These are phyloP conservation scores for Tylochromis polylepis DNA, from an alignment of 2,113 vertebrate genomes.

Conservation along the genomic window DNA sequence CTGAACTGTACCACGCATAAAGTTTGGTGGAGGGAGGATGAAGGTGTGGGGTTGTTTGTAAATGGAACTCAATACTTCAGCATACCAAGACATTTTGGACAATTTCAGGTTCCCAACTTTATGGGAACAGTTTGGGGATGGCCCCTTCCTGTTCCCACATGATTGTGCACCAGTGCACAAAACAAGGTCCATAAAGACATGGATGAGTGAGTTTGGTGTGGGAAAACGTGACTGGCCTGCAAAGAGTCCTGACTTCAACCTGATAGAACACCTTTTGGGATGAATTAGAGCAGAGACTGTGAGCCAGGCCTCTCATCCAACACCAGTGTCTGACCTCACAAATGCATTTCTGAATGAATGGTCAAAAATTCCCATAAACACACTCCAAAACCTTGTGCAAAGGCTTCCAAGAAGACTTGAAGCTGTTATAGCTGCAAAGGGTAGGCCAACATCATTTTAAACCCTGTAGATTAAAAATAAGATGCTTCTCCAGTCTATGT, in stretches of 20 bases:
- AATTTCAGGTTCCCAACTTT: background rate
- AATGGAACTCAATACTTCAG: too few relatives aligned
- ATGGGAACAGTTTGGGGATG: background rate
- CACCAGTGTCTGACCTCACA: background rate
- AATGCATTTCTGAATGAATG: background rate
- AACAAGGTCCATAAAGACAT: background rate
- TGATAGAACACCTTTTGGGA: background rate
- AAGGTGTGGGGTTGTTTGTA: too few relatives aligned
- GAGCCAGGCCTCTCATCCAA: background rate
- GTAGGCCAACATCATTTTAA: background rate
- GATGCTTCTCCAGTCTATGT: background rate
- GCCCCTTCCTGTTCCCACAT: background rate
- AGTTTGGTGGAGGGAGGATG: too few relatives aligned
- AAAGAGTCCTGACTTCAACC: background rate
- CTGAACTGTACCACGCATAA: too few relatives aligned
- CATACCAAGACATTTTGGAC: background rate
- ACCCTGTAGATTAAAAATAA: background rate
- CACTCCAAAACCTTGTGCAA: background rate
- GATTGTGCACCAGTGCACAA: background rate
- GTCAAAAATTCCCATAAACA: background rate
- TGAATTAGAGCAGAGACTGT: background rate
- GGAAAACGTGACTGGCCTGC: background rate
- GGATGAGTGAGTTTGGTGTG: background rate
- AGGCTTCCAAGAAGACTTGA: too few relatives aligned
- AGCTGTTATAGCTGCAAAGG: background rate